phyloP scores from a whole-genome alignment of 2,113 vertebrate species.

The Polypterus senegalus region DNA sequence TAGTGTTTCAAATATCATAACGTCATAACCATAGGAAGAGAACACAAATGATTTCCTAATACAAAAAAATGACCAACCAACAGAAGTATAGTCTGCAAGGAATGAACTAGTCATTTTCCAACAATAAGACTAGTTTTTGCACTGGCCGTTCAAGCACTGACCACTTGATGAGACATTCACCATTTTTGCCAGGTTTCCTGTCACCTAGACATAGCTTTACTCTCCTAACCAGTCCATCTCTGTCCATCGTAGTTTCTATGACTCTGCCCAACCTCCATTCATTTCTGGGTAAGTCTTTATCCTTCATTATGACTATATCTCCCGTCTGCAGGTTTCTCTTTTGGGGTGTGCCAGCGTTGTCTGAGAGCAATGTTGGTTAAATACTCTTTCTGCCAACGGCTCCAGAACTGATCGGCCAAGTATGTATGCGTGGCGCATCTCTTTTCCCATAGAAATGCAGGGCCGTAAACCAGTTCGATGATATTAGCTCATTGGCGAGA shows the following conservation, averaged over 20 bases:
- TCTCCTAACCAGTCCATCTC: no score
- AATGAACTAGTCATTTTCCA: no score
- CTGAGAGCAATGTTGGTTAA: conserved; percentile 6
- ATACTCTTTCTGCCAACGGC: conserved; percentile 5
- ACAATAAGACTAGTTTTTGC: no score
- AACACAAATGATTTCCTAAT: no score
- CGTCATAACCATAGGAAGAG: no score
- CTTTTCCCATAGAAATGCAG: conserved; percentile 11
- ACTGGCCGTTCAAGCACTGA: no score
- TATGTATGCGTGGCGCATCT: neutral
- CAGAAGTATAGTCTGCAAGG: no score
- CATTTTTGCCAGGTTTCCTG: no score
- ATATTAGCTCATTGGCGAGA: neutral
- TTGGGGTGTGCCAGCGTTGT: conserved; percentile 4
- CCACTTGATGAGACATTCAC: no score
- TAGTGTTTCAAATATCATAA: no score
- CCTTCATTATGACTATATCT: conserved; percentile 8
- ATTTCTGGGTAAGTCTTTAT: conserved; percentile 6
- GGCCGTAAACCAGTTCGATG: conserved; percentile 14
- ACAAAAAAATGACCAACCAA: no score
- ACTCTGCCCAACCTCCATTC: conserved; percentile 7
- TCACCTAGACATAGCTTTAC: no score
- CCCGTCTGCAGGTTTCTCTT: conserved; percentile 11
- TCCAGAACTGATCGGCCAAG: conserved; percentile 11
- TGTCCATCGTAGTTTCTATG: neutral